phyloP scores from a whole-genome alignment of 2,888 invertebrate genomes.

The Chrysodeixis includens region DNA sequence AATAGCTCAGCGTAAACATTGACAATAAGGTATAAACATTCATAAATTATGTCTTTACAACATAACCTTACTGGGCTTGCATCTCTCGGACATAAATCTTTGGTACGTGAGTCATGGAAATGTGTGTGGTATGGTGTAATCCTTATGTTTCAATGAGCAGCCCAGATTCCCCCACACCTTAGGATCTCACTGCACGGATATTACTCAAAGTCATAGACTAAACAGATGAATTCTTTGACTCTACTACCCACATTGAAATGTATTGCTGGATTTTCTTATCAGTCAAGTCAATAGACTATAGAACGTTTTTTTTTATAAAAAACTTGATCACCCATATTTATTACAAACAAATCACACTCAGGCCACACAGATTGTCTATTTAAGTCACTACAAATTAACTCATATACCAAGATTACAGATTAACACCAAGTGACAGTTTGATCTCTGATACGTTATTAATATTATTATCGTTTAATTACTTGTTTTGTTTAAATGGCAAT shows the following conservation, averaged over 20 bases:
- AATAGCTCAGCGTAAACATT: background rate
- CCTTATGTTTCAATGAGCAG: background rate
- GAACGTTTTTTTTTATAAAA: too few species aligned
- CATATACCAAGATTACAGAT: background rate
- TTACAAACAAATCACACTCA: too few species aligned
- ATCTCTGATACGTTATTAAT: constrained; percentile 24
- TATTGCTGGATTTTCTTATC: too few species aligned
- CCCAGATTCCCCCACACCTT: background rate
- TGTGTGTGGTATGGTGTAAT: background rate
- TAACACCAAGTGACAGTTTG: constrained; percentile 16
- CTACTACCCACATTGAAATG: too few species aligned
- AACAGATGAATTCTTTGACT: too few species aligned
- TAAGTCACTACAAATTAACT: background rate
- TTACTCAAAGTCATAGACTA: too few species aligned
- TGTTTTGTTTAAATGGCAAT: constrained; percentile 48
- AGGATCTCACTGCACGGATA: too few species aligned
- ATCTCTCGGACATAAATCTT: background rate
- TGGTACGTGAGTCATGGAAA: background rate
- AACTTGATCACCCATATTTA: too few species aligned
- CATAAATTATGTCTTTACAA: background rate
- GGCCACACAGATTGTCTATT: background rate
- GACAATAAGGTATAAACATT: background rate
- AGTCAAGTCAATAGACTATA: too few species aligned
- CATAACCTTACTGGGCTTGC: background rate
- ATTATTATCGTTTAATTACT: constrained; percentile 40